These are phyloP conservation scores for Drosophila leontia DNA, from an alignment of 1,140 invertebrate species.

Conservation along the genomic window DNA sequence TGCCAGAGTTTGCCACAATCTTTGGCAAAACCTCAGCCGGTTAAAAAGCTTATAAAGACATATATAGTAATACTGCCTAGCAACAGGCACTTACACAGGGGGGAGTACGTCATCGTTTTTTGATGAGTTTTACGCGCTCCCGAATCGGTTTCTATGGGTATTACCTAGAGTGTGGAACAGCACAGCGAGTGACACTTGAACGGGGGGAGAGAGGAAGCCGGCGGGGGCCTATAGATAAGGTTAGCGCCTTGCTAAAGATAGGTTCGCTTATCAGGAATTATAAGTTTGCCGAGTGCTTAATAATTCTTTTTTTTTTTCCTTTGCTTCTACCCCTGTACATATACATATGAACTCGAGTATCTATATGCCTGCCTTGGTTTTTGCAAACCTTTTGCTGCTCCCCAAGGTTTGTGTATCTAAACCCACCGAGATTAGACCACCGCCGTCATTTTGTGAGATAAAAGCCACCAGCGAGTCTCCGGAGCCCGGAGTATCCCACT, in stretches of 20 bases:
- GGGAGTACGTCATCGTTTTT: slow-evolving; percentile 31
- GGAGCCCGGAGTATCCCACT: not conserved
- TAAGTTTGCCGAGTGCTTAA: slow-evolving; percentile 71
- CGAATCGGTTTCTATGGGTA: slow-evolving; percentile 47
- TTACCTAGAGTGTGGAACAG: slow-evolving; percentile 49
- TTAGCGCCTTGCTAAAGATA: slow-evolving; percentile 52
- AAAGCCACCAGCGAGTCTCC: slow-evolving; percentile 6
- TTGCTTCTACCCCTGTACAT: slow-evolving; percentile 25
- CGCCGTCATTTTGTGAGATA: slow-evolving; percentile 23
- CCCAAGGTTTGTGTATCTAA: slow-evolving; percentile 30
- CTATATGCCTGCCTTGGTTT: slow-evolving; percentile 9
- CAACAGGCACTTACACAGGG: slow-evolving; percentile 37
- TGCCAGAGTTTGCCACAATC: slow-evolving; percentile 7
- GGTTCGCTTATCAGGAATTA: slow-evolving; percentile 70
- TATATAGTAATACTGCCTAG: slow-evolving; percentile 12
- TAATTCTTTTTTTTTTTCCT: slow-evolving; percentile 16
- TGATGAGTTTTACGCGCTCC: slow-evolving; percentile 24
- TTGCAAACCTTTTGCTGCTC: slow-evolving; percentile 24
- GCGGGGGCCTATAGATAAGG: slow-evolving; percentile 46
- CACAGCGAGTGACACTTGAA: slow-evolving; percentile 4
- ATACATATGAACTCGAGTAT: not conserved
- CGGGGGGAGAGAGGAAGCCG: slow-evolving; percentile 3
- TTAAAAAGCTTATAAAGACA: not conserved
- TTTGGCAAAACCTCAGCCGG: not conserved
- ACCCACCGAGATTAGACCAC: slow-evolving; percentile 17